Conservation (phyloP, 2,113 vertebrate genomes). For the Hylia prasina region DNA sequence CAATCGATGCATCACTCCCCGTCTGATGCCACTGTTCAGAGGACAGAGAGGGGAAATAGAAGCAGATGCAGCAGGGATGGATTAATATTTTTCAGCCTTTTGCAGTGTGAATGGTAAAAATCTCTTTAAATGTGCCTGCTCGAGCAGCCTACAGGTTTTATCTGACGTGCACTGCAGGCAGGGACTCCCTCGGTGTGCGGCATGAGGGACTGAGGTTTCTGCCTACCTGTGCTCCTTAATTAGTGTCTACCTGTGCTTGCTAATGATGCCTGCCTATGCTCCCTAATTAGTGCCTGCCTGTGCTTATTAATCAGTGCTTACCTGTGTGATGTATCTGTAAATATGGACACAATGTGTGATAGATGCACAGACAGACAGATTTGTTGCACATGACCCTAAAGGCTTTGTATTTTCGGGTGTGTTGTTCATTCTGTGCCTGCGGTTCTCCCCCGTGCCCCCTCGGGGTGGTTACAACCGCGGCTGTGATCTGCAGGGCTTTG, state of each 20-base stretch:
- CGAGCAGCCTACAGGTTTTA: constrained; percentile 59
- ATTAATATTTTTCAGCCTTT: background rate
- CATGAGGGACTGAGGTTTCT: constrained; percentile 63
- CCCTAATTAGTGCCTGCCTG: background rate
- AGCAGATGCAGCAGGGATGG: constrained; percentile 5
- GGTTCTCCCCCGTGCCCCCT: background rate
- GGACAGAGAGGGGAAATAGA: background rate
- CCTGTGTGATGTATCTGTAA: background rate
- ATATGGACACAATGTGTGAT: background rate
- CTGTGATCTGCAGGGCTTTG: background rate
- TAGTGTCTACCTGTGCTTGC: background rate
- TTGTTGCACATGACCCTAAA: background rate
- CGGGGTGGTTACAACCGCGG: accelerated
- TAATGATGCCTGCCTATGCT: background rate
- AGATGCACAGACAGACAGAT: background rate
- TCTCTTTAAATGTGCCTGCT: constrained; percentile 16
- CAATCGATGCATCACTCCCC: constrained; percentile 37
- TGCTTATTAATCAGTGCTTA: background rate
- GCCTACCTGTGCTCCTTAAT: background rate
- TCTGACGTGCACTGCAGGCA: constrained; percentile 40
- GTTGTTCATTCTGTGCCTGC: background rate
- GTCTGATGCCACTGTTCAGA: background rate
- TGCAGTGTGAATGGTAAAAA: background rate
- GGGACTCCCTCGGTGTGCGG: constrained; percentile 38
- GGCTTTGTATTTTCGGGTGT: background rate